Conservation (phyloP, 2,888 invertebrate genomes). For the Agrypnus murinus region DNA sequence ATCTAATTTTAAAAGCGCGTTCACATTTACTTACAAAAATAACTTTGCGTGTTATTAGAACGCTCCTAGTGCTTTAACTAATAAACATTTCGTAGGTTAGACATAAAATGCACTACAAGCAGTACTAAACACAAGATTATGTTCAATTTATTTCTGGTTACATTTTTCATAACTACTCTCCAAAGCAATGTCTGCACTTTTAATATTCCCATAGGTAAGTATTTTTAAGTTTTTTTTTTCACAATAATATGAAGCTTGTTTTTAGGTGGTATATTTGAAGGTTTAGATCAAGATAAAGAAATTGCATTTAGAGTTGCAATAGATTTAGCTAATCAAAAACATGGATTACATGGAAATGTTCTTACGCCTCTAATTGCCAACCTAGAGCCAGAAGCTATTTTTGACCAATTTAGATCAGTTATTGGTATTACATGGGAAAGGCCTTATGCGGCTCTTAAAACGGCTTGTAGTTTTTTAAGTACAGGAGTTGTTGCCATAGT, state of each 20-base stretch:
- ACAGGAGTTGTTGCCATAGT: conserved; percentile 76
- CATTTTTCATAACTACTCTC: too few species aligned
- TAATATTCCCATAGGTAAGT: conserved; percentile 24
- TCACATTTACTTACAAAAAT: conserved; percentile 1
- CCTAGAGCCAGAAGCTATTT: conserved; percentile 32
- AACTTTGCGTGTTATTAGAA: conserved; percentile 9
- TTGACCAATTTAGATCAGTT: background rate
- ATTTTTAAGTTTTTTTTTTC: background rate
- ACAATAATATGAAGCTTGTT: background rate
- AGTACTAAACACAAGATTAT: too few species aligned
- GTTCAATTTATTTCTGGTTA: too few species aligned
- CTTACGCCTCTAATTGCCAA: conserved; percentile 9
- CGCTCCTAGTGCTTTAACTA: background rate
- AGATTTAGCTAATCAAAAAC: conserved; percentile 19
- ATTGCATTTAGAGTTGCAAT: conserved; percentile 33
- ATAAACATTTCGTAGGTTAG: too few species aligned
- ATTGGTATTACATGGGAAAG: conserved; percentile 29
- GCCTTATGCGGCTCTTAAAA: conserved; percentile 24
- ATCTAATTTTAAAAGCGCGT: background rate
- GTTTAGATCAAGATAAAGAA: conserved; percentile 22
- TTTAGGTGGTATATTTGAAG: conserved; percentile 40
- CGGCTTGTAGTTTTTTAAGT: conserved; percentile 40
- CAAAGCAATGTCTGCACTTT: background rate
- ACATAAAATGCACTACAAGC: too few species aligned
- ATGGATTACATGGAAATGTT: background rate